phyloP scores from a whole-genome alignment of 2,113 vertebrate genomes.

The Cnemophilus loriae region DNA sequence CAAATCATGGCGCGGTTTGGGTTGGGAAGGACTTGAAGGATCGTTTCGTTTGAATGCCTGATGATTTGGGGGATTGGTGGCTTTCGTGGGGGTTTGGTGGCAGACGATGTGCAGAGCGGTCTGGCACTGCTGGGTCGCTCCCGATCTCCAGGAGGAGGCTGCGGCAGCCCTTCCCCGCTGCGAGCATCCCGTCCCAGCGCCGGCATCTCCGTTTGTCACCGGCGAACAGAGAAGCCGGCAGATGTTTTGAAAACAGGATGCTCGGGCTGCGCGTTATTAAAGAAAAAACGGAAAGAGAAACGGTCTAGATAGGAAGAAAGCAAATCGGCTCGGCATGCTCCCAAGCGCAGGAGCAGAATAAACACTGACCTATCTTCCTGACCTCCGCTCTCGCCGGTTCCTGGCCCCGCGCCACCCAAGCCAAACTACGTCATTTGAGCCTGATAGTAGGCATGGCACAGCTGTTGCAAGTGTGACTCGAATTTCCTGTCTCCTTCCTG shows the following conservation, averaged over 20 bases:
- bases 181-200: not conserved
- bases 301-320: constrained; percentile 72
- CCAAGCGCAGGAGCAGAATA: constrained; percentile 48
- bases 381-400: constrained; percentile 71
- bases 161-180: not conserved
- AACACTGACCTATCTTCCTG: constrained; percentile 79
- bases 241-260: constrained; percentile 85
- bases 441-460: constrained; percentile 78
- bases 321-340: constrained; percentile 65
- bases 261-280: constrained; percentile 52
- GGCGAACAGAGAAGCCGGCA: constrained; percentile 21
- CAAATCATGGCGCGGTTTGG: not conserved
- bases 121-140: not conserved
- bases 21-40: not conserved
- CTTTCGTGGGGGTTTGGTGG: not conserved
- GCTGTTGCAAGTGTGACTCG: constrained; percentile 85
- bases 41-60: accelerated
- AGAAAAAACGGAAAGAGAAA: constrained; percentile 79
- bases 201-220: not conserved
- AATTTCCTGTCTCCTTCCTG: constrained; percentile 97
- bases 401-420: constrained; percentile 74
- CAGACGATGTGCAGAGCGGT: accelerated
- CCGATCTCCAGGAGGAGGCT: not conserved
- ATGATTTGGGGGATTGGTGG: not conserved
- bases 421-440: constrained; percentile 75